Evolutionary conservation across 2,888 invertebrate genomes (phyloP), one percentile per base, ranked within the genome.

Genomic region (Octodonta nipae): DNA sequence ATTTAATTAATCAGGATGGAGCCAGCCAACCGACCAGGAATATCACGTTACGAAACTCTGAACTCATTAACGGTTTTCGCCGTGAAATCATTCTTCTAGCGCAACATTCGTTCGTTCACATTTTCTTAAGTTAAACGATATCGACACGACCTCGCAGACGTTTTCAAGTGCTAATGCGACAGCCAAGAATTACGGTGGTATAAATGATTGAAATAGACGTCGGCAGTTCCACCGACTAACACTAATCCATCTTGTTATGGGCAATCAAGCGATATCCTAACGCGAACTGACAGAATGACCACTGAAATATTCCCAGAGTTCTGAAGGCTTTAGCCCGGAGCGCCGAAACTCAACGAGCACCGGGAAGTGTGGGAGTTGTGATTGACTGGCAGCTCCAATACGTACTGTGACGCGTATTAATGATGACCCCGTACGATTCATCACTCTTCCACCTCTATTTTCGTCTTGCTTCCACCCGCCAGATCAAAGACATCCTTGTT

Each of bases 321-420:
- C 40, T 38, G 36, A 38, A 40, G 41, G 40, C 41, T 40, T 41
- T 40, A 39, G 35, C 35, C 40, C 33, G 40, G 44, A 40, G 42
- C 35, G 35, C 38, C 28, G 35, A 36, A 37, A 40, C 39, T 42
- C 41, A 41, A 43, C 41, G 39, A 40, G 37, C 37, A 42, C 43
- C 39, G 41, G 44, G 46, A 45, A 45, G 42, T 32, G 41, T 26
- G 16, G 28, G 39, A 41, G 42, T 40, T 32, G 43, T 36, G 45
- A 48, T 41, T 55, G 56, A 59, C 49, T 60, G 60, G 57, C 60
- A 58, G 55, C 55, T 58, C 54, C 60, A 61, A 60, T 61, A 60
- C 60, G 56, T 52, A 50, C 39, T 34, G 36, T 58, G 63, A 62
- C 63, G 55, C 49, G 55, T 61, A 63, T 63, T 62, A 62, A 63